A percentile compares a stretch with the other conserved stretches of the same genome.
phyloP scores from a whole-genome alignment of 2,797 vertebrate species.

The Eremophila alpestris region DNA sequence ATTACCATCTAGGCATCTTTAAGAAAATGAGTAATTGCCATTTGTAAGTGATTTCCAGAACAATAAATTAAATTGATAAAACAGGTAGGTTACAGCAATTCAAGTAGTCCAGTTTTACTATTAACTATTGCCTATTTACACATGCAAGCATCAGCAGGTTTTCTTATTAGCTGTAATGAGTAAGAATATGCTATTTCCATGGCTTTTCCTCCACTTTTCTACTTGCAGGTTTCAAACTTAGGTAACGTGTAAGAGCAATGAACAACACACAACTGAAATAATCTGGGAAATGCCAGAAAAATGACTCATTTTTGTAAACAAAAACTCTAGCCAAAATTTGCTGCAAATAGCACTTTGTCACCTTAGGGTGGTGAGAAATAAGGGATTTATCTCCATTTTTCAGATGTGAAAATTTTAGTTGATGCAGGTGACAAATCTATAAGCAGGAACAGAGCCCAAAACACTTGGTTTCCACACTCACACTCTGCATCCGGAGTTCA shows the following conservation, averaged over 20 bases:
- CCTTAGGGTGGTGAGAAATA: not conserved
- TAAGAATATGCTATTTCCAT: not conserved
- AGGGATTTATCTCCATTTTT: not conserved
- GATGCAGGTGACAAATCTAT: not conserved
- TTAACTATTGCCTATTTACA: not conserved
- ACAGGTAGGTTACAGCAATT: not conserved
- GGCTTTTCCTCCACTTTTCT: not conserved
- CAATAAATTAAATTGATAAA: not conserved
- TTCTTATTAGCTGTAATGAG: fast-evolving
- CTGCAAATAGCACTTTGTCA: not conserved
- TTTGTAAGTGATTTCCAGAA: not conserved
- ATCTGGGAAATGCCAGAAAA: not conserved
- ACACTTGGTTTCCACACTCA: not conserved
- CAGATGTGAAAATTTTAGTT: not conserved
- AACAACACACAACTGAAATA: not conserved
- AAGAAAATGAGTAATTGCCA: not conserved
- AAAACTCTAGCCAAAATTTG: not conserved
- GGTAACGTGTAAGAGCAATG: not conserved
- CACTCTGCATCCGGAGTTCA: not conserved
- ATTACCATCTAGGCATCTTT: not conserved
- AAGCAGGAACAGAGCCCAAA: not conserved
- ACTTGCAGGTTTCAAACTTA: not conserved
- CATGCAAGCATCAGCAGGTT: fast-evolving
- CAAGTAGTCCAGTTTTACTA: not conserved
- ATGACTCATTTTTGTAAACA: not conserved